phyloP scores from a whole-genome alignment of 2,113 vertebrate genomes.

The Oreocharis arfaki region DNA sequence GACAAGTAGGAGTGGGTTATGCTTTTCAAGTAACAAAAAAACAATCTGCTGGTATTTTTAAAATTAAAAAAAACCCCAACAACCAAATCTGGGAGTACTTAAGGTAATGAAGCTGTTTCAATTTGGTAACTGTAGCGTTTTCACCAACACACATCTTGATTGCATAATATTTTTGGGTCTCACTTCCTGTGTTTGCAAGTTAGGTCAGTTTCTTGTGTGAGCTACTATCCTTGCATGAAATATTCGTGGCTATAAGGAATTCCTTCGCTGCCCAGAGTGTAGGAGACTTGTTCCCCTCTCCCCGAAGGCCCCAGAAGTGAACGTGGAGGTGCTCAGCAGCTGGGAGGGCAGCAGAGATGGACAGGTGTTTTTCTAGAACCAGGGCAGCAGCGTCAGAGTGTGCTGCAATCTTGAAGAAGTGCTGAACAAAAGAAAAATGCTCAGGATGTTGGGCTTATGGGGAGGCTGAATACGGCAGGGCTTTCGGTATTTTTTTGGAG shows the following conservation, averaged over 20 bases:
- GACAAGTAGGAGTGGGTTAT: background rate
- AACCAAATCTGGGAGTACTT: accelerated
- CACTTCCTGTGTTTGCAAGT: background rate
- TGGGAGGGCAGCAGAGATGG: accelerated
- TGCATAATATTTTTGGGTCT: background rate
- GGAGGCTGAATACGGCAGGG: background rate
- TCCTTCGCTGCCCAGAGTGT: background rate
- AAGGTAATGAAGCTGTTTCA: background rate
- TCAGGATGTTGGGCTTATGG: background rate
- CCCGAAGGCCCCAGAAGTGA: background rate
- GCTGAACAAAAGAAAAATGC: accelerated
- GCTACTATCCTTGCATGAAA: accelerated
- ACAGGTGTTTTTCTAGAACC: background rate
- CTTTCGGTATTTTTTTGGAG: background rate
- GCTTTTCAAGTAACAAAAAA: background rate
- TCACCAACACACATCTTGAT: background rate
- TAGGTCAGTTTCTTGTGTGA: background rate
- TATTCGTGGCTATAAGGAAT: background rate
- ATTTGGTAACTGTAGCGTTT: background rate
- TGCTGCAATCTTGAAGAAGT: background rate
- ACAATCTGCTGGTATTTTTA: background rate
- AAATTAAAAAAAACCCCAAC: background rate
- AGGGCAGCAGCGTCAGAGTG: background rate
- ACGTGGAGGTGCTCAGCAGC: accelerated
- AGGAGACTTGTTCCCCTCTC: background rate